phyloP scores from a whole-genome alignment of 2,888 invertebrate genomes.

The Pyrocoelia pectoralis region DNA sequence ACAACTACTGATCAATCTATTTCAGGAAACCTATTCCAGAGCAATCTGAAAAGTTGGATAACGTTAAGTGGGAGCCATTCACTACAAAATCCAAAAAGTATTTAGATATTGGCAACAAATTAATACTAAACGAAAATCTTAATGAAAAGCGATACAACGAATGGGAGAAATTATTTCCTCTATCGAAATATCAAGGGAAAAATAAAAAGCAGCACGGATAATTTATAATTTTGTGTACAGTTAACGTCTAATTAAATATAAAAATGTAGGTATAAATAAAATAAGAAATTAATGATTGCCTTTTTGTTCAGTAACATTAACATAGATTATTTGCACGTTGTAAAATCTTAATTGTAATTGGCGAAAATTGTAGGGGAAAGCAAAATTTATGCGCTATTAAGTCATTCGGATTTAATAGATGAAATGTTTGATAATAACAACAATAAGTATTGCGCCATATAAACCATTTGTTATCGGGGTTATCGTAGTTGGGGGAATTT shows the following conservation, averaged over 20 bases:
- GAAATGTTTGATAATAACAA: no score
- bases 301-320: no score
- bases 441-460: no score
- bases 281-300: no score
- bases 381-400: no score
- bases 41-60: conserved; percentile 49
- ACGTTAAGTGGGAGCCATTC: conserved; percentile 58
- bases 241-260: background rate
- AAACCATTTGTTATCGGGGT: no score
- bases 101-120: conserved; percentile 56
- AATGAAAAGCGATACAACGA: conserved; percentile 55
- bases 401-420: no score
- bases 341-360: no score
- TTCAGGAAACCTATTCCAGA: conserved; percentile 62
- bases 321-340: no score
- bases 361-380: no score
- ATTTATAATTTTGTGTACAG: background rate
- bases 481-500: no score
- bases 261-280: background rate
- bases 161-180: conserved; percentile 58
- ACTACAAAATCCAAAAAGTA: conserved; percentile 54
- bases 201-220: conserved; percentile 25
- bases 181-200: conserved; percentile 44
- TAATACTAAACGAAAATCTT: conserved; percentile 55
- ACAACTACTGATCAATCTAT: conserved; percentile 14